Evolutionary conservation across 2,888 invertebrate species (phyloP).

Genomic region (Epinotia ramella): DNA sequence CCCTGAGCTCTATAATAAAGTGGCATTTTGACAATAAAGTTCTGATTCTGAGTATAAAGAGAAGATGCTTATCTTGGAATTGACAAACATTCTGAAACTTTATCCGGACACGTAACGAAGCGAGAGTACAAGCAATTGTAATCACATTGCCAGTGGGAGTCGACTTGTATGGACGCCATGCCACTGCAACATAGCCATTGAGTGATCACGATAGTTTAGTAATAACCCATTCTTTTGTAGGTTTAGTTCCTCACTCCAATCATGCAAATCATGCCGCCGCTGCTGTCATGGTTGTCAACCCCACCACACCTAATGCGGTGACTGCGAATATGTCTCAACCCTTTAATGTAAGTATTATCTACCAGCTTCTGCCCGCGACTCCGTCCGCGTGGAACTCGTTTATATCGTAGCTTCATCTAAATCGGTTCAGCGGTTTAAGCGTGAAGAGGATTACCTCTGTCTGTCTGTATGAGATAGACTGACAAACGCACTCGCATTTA

Average conservation of each 20-base stretch:
- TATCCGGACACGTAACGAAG: neutral
- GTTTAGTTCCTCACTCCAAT: constrained; percentile 79
- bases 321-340: constrained; percentile 77
- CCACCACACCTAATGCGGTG: constrained; percentile 80
- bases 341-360: constrained; percentile 70
- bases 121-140: neutral
- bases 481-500: too few species aligned
- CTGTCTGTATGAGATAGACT: too few species aligned
- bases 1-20: too few species aligned
- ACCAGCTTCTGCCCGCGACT: too few species aligned
- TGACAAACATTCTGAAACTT: neutral
- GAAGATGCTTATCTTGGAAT: neutral
- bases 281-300: constrained; percentile 84
- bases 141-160: neutral
- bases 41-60: neutral
- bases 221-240: constrained; percentile 54
- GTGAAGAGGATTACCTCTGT: too few species aligned
- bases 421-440: too few species aligned
- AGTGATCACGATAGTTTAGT: neutral
- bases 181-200: neutral
- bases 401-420: too few species aligned
- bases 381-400: too few species aligned
- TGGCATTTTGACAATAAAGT: neutral
- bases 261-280: constrained; percentile 82
- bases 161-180: neutral